phyloP scores from a whole-genome alignment of 2,888 invertebrate species.

The Apotomis capreana region DNA sequence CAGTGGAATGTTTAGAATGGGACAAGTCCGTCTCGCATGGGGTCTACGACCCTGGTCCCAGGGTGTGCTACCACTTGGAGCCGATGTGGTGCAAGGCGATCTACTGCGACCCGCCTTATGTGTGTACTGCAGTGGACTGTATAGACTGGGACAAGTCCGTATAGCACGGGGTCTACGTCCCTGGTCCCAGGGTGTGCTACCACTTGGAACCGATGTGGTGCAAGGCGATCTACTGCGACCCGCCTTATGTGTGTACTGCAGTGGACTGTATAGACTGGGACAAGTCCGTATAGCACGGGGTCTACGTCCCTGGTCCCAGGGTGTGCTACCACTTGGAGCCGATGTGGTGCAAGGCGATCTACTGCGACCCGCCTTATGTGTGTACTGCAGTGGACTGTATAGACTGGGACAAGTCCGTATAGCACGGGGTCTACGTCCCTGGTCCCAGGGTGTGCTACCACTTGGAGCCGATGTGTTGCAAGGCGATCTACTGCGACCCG shows the following conservation, averaged over 20 bases:
- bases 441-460: neutral
- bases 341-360: neutral
- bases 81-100: constrained; percentile 52
- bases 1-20: neutral
- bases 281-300: neutral
- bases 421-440: neutral
- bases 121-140: neutral
- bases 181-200: neutral
- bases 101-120: neutral
- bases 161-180: neutral
- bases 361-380: neutral
- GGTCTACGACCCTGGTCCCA: too few species aligned
- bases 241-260: neutral
- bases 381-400: too few species aligned
- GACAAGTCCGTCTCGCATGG: neutral
- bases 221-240: neutral
- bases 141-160: neutral
- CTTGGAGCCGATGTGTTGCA: constrained; percentile 74
- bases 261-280: neutral
- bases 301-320: neutral
- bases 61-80: constrained; percentile 66
- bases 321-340: constrained; percentile 74
- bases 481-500: neutral
- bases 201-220: constrained; percentile 74
- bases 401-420: neutral